These are phyloP conservation scores for Ypsolopha scabrella DNA, from an alignment of 2,888 invertebrate genomes.

Conservation along the genomic window DNA sequence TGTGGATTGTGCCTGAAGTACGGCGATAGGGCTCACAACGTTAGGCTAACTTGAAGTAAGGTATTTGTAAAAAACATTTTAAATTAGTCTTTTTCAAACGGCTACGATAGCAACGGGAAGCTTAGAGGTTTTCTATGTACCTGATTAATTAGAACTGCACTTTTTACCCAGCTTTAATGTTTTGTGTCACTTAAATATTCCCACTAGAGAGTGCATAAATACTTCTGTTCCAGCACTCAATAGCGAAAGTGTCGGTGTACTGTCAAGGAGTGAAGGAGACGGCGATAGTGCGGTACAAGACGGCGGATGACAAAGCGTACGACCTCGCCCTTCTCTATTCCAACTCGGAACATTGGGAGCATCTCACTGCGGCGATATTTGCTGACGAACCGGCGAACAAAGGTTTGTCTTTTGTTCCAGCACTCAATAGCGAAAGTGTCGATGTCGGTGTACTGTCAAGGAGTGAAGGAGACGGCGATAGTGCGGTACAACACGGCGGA, in stretches of 20 bases:
- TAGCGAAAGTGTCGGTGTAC: constrained; percentile 45
- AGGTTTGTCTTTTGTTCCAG: constrained; percentile 43
- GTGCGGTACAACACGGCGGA: constrained; percentile 57
- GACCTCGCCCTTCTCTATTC: constrained; percentile 58
- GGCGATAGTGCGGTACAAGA: constrained; percentile 59
- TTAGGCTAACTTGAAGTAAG: too few species aligned
- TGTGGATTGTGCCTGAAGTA: too few species aligned
- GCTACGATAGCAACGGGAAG: too few species aligned
- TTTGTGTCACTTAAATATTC: too few species aligned
- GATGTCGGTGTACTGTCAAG: constrained; percentile 49
- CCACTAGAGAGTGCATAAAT: too few species aligned
- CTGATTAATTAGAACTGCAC: too few species aligned
- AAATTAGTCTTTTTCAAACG: too few species aligned
- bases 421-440: constrained; percentile 39
- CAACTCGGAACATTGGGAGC: constrained; percentile 38
- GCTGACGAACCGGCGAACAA: constrained; percentile 36
- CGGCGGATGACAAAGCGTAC: constrained; percentile 50
- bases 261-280: constrained; percentile 46
- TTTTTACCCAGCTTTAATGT: too few species aligned
- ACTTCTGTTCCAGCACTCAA: constrained; percentile 35
- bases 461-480: constrained; percentile 47
- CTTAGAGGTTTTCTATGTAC: too few species aligned
- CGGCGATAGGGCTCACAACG: too few species aligned
- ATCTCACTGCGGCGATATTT: constrained; percentile 36
- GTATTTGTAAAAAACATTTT: too few species aligned